Evolutionary conservation across 1,140 invertebrate species (phyloP), one percentile per base, ranked within the genome.

Genomic region (Meteorus sp.): DNA sequence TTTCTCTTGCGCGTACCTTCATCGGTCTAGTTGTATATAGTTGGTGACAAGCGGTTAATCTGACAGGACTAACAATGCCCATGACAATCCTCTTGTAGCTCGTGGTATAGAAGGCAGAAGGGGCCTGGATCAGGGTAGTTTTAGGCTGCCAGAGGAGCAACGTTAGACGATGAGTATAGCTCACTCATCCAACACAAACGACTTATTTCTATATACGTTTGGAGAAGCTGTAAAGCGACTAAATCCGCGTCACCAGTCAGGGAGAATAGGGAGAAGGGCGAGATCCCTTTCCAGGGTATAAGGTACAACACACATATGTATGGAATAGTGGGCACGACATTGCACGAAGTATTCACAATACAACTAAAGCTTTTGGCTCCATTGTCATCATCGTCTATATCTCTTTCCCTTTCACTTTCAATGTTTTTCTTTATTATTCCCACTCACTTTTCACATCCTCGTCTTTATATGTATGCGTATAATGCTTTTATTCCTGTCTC

Each of bases 161-260:
- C 20, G 35, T 35, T n/a, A n/a, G n/a, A n/a, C n/a, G n/a, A n/a
- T n/a, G n/a, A n/a, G n/a, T n/a, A n/a, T n/a, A n/a, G n/a, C n/a
- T n/a, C n/a, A n/a, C n/a, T n/a, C n/a, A n/a, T n/a, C n/a, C n/a
- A 53, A 57, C 52, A 37, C 25, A 52, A 45, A 61, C 60, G 67
- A 71, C 67, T 69, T 71, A 68, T 69, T 65, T 64, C 56, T 62
- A n/a, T n/a, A n/a, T n/a, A n/a, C 63, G 55, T 65, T 66, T 66
- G 69, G 61, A 50, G 63, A 66, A 64, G 63, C 65, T 65, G 70
- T 71, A 69, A 72, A 71, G 66, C 70, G 70, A 69, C 66, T 68
- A 75, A 75, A 75, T 75, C 73, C 71, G 67, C 69, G 68, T 67
- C 66, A 64, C 48, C 59, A 54, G 58, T 43, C 59, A 55, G 56